Evolutionary conservation across 2,113 vertebrate species (phyloP), one percentile per base, ranked within the genome.

Genomic region (Ophthalmotilapia sp.): DNA sequence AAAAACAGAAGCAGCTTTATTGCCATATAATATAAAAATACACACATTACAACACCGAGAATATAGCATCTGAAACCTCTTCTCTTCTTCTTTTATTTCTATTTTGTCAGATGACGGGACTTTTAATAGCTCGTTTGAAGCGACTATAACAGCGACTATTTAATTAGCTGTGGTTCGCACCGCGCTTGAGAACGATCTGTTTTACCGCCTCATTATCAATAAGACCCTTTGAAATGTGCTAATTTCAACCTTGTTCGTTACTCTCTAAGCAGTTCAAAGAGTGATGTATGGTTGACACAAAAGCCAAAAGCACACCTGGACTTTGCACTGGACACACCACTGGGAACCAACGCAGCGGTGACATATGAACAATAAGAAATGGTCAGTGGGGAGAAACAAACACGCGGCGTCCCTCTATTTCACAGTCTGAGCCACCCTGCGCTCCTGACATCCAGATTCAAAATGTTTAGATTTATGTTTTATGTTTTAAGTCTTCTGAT

Each of bases 361-460:
- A 45, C 68, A 75, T 29, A 19, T 47, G 5, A 75, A 29, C 15
- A 62, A 45, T 45, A 73, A 45, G 21, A 73, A 73, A 73, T 15
- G 38, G 1, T 45, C 40, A 73, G 68, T 47, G 0, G 14, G 62
- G 23, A 23, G 36, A 70, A 68, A 23, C 7, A 40, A 68, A 68
- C n/a, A 68, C 1, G 0, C 2, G 2, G 5, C 5, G 13, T 60
- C 56, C 56, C 56, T 60, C 5, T 3, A 17, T 31, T 31, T 60
- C 29, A 19, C 56, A 60, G 17, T 0, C 62, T 4, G n/a, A 70
- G 14, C 7, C n/a, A 36, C 0, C 3, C 33, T 7, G 33, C 0
- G 1, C 10, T 38, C 33, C 33, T 65, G 6, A 65, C 31, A 12
- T 65, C 33, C 60, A 65, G 33, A 38, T 65, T 13, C 10, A 38